Evolutionary conservation across 2,113 vertebrate species (phyloP).

Genomic region (Eulemur rufifrons): DNA sequence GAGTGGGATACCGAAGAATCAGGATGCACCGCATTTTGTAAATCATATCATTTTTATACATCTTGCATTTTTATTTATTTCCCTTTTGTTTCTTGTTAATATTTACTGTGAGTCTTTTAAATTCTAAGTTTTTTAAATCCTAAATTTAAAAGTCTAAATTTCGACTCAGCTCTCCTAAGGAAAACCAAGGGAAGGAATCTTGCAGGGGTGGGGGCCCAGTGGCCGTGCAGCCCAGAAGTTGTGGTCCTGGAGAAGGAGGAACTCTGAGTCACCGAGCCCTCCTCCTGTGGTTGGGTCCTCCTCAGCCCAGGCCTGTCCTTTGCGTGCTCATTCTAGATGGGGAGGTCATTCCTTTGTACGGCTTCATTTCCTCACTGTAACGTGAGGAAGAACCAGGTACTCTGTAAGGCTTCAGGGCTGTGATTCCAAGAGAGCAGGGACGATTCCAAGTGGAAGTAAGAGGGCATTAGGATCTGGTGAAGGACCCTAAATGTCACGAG

Average conservation of each 20-base stretch:
- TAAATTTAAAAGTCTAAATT: neutral
- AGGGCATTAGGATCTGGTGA: neutral
- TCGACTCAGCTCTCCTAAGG: neutral
- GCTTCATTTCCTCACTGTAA: neutral
- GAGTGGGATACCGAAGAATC: no score
- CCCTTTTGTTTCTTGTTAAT: neutral
- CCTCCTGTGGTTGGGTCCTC: neutral
- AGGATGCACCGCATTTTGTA: neutral
- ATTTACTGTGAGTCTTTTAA: neutral
- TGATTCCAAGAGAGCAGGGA: neutral
- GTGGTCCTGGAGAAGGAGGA: neutral
- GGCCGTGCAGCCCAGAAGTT: rapidly evolving
- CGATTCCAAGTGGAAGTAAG: neutral
- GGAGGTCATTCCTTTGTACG: neutral
- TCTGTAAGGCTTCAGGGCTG: neutral
- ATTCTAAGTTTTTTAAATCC: neutral
- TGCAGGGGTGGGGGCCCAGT: no score
- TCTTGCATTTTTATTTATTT: neutral
- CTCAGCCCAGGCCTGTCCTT: neutral
- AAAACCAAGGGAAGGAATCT: neutral
- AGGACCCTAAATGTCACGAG: neutral
- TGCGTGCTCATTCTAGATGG: neutral
- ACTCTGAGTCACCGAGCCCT: rapidly evolving
- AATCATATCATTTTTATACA: neutral
- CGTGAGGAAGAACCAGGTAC: neutral